A percentile compares a stretch with the other conserved stretches of the same genome.
Evolutionary conservation across 2,113 vertebrate species (phyloP).

Genomic region (Todiramphus saurophagus): DNA sequence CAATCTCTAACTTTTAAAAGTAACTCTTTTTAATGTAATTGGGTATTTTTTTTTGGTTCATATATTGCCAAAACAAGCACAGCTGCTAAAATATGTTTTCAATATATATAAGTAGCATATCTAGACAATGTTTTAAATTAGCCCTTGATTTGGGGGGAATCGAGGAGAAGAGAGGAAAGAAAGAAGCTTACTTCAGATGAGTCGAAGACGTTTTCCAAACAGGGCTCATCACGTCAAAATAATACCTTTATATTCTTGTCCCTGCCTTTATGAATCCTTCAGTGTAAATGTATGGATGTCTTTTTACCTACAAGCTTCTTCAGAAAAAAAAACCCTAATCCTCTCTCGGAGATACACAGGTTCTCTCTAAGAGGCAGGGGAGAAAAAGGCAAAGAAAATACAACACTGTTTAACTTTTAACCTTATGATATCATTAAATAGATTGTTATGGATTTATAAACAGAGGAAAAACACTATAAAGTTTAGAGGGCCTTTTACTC

Average conservation of each 20-base stretch:
- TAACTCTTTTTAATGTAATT: slow-evolving; percentile 72
- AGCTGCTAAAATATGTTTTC: slow-evolving; percentile 70
- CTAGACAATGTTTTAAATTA: slow-evolving; percentile 64
- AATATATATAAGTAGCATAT: slow-evolving; percentile 50
- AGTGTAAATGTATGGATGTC: background rate
- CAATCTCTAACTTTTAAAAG: slow-evolving; percentile 79
- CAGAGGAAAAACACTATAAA: background rate
- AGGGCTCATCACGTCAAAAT: background rate
- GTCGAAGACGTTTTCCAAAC: background rate
- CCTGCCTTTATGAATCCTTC: background rate
- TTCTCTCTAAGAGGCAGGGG: background rate
- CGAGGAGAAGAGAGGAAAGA: background rate
- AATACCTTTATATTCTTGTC: background rate
- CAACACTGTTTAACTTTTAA: slow-evolving; percentile 17
- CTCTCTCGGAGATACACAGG: background rate
- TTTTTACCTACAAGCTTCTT: background rate
- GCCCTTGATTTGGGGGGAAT: background rate
- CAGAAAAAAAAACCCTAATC: background rate
- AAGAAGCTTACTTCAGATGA: background rate
- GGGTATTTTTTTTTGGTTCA: background rate
- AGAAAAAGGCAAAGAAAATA: background rate
- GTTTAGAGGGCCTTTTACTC: slow-evolving; percentile 10
- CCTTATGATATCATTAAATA: slow-evolving; percentile 26
- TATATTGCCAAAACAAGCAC: slow-evolving; percentile 70
- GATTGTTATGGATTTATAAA: slow-evolving; percentile 8